These are phyloP conservation scores for Artemia sinica DNA, from an alignment of 2,888 invertebrate species.

Conservation along the genomic window DNA sequence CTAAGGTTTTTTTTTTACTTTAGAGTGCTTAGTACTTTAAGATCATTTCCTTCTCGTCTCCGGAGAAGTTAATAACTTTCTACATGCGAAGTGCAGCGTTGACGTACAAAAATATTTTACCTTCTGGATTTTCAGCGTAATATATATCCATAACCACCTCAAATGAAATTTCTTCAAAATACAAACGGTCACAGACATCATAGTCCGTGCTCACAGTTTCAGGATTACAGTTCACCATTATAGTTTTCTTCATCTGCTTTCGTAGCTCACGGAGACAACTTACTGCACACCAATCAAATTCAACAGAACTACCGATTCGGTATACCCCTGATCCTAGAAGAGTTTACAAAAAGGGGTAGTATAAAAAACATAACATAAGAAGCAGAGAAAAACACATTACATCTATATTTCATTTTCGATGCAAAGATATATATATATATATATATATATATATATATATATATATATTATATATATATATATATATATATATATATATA, in stretches of 20 bases:
- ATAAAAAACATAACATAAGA: neutral
- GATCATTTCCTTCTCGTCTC: no score
- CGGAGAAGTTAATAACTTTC: no score
- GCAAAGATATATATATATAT: neutral
- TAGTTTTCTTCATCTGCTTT: conserved; percentile 68
- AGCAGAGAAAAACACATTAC: neutral
- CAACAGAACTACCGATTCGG: conserved; percentile 94
- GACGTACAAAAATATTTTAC: conserved; percentile 31
- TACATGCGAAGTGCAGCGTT: no score
- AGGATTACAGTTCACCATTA: conserved; percentile 98
- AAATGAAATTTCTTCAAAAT: conserved; percentile 98
- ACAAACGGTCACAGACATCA: conserved; percentile 94
- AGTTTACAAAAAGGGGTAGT: neutral
- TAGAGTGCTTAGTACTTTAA: no score
- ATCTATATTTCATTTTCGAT: neutral
- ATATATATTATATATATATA: no score
- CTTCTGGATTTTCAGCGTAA: conserved; percentile 74
- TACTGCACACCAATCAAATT: conserved; percentile 99
- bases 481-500: no score
- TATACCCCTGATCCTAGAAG: conserved; percentile 67
- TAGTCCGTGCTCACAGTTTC: conserved; percentile 99
- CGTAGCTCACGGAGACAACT: conserved; percentile 80
- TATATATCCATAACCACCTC: conserved; percentile 98
- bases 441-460: no score
- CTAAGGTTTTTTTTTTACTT: no score